Evolutionary conservation across 2,113 vertebrate genomes (phyloP).

Genomic region (Psittacara wagleri): DNA sequence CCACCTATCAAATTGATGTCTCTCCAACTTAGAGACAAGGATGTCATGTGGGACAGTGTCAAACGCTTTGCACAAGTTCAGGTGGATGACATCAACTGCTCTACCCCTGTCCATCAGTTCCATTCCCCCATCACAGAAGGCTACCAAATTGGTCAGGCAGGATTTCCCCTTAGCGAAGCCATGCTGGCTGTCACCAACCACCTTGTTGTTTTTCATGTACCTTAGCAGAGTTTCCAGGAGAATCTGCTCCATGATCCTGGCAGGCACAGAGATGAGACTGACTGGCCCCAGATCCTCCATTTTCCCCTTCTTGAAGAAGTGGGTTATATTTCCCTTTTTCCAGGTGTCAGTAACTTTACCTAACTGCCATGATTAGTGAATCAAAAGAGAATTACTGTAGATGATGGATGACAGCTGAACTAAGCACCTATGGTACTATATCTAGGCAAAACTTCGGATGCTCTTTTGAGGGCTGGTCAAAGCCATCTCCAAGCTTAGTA

Average conservation of each 20-base stretch:
- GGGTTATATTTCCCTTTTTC: not conserved
- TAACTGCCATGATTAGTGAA: not conserved
- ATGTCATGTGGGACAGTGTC: no score
- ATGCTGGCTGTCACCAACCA: not conserved
- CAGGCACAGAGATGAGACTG: not conserved
- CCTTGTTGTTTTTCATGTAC: not conserved
- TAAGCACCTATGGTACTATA: not conserved
- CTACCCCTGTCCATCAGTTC: no score
- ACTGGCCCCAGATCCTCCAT: not conserved
- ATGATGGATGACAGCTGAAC: not conserved
- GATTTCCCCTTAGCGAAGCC: not conserved
- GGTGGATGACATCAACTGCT: no score
- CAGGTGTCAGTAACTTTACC: not conserved
- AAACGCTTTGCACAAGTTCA: no score
- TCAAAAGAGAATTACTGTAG: slow-evolving; percentile 6
- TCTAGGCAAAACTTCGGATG: not conserved
- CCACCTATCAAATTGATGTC: no score
- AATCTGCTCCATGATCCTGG: not conserved
- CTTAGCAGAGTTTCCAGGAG: not conserved
- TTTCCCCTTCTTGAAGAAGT: not conserved
- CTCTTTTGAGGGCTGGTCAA: not conserved
- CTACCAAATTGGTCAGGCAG: no score
- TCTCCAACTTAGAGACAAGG: no score
- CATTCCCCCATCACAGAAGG: no score
- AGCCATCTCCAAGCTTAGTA: not conserved